phyloP scores from a whole-genome alignment of 2,888 invertebrate genomes.

The Heliconius cydno region DNA sequence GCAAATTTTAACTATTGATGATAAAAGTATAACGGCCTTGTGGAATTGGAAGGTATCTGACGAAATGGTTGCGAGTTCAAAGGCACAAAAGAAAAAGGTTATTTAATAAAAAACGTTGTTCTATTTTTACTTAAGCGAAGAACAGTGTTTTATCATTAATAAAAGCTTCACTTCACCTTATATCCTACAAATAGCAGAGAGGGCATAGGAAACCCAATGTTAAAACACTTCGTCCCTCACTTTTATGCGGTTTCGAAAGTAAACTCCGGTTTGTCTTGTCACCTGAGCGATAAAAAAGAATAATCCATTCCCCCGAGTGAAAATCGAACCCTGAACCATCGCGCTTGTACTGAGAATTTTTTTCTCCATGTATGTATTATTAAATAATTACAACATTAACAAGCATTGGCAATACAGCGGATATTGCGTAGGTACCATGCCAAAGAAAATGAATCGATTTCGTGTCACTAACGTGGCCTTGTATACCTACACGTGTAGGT shows the following conservation, averaged over 20 bases:
- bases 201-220: background rate
- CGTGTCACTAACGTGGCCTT: constrained; percentile 24
- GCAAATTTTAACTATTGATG: background rate
- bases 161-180: background rate
- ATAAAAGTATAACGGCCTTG: background rate
- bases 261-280: background rate
- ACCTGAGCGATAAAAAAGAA: background rate
- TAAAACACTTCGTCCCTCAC: background rate
- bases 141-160: background rate
- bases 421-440: constrained; percentile 5
- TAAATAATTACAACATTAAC: background rate
- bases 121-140: background rate
- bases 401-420: constrained; percentile 4
- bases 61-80: background rate
- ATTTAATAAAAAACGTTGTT: too few species aligned
- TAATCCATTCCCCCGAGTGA: too few species aligned
- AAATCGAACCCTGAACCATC: background rate
- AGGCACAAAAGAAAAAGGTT: background rate
- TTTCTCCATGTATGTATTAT: background rate
- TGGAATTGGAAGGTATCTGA: background rate
- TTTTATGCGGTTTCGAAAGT: background rate
- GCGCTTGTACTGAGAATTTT: background rate
- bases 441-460: constrained; percentile 14
- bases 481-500: constrained; percentile 17
- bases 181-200: background rate